Conservation (phyloP, 2,888 invertebrate genomes). For the Embidobia sp. region DNA sequence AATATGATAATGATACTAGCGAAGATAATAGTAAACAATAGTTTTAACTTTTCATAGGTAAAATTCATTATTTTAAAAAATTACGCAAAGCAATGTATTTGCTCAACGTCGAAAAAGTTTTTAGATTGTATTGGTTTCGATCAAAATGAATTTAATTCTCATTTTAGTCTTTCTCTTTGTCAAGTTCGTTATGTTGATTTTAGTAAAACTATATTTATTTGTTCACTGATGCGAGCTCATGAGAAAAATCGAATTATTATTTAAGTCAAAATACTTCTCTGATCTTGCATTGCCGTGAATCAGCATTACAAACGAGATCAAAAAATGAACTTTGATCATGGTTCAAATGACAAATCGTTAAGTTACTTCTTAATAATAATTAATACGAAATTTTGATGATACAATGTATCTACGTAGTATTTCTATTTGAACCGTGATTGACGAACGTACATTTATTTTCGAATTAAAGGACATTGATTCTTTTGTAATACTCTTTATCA, state of each 20-base stretch:
- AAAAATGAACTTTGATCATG: conserved; percentile 58
- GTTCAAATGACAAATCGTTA: conserved; percentile 51
- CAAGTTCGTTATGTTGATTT: conserved; percentile 58
- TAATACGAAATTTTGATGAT: conserved; percentile 9
- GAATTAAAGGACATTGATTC: conserved; percentile 46
- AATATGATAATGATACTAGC: conserved; percentile 56
- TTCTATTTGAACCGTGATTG: conserved; percentile 61
- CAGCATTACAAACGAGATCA: conserved; percentile 52
- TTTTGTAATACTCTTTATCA: conserved; percentile 45
- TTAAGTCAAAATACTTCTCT: conserved; percentile 56
- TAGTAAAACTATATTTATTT: conserved; percentile 70
- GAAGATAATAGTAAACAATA: conserved; percentile 62
- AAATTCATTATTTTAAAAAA: conserved; percentile 55
- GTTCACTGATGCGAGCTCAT: conserved; percentile 61
- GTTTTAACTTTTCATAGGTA: conserved; percentile 66
- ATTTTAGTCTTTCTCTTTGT: conserved; percentile 29
- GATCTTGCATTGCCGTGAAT: conserved; percentile 57
- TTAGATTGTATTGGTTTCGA: conserved; percentile 2
- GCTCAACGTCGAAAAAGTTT: conserved; percentile 38
- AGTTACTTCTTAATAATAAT: conserved; percentile 17
- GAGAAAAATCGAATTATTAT: conserved; percentile 51
- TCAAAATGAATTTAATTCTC: conserved; percentile 8
- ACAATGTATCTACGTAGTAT: conserved; percentile 2
- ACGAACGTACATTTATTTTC: conserved; percentile 48
- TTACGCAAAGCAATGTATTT: conserved; percentile 45